A percentile compares a stretch with the other conserved stretches of the same genome.
Evolutionary conservation across 2,113 vertebrate genomes (phyloP).

Genomic region (Pholis gunnellus): DNA sequence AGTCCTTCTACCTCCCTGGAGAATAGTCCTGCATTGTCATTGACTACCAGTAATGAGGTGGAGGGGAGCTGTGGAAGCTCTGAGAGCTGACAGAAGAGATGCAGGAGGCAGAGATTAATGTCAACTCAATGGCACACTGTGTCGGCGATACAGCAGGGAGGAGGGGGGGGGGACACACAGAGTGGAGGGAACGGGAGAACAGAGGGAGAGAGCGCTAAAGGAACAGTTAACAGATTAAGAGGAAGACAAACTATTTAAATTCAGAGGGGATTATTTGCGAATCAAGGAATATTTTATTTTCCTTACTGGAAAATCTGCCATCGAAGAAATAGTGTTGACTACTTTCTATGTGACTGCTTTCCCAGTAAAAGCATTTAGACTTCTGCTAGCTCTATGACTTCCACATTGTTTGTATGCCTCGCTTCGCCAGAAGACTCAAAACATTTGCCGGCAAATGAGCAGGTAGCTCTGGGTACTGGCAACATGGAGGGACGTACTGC

Average conservation of each 20-base stretch:
- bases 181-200: too few species aligned
- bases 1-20: conserved; percentile 25
- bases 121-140: conserved; percentile 50
- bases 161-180: neutral
- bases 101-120: conserved; percentile 40
- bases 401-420: too few species aligned
- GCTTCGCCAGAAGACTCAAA: too few species aligned
- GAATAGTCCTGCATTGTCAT: conserved; percentile 57
- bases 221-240: neutral
- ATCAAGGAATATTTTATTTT: neutral
- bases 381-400: too few species aligned
- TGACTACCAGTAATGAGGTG: conserved; percentile 62
- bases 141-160: conserved; percentile 14
- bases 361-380: too few species aligned
- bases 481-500: neutral
- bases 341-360: too few species aligned
- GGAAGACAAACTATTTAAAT: neutral
- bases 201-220: neutral
- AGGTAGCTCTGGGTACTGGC: too few species aligned
- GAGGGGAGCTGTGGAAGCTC: conserved; percentile 43
- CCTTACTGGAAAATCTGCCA: too few species aligned
- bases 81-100: conserved; percentile 40
- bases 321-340: neutral
- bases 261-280: neutral
- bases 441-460: too few species aligned